These are phyloP conservation scores for Toxotes lorentzi DNA, from an alignment of 2,797 vertebrate species.

Conservation along the genomic window DNA sequence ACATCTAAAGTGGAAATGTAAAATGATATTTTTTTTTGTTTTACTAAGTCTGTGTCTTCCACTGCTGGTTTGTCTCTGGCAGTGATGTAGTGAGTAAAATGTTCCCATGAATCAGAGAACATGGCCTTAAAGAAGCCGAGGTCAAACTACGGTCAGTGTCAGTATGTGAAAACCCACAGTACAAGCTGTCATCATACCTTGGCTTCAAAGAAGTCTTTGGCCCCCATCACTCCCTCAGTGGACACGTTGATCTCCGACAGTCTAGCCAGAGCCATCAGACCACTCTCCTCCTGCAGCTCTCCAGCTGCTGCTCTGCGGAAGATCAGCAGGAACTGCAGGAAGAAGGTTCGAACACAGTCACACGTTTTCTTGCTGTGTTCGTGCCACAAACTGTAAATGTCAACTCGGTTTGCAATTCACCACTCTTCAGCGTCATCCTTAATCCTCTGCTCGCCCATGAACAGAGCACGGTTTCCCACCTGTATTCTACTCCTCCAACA, in stretches of 20 bases:
- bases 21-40: too few species aligned
- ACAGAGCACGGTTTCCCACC: background rate
- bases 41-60: too few species aligned
- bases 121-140: background rate
- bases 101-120: background rate
- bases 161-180: background rate
- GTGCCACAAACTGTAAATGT: background rate
- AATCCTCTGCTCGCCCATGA: background rate
- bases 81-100: too few species aligned
- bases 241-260: conserved; percentile 95
- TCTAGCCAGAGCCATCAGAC: conserved; percentile 92
- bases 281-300: conserved; percentile 93
- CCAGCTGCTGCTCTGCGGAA: conserved; percentile 94
- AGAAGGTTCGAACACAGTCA: background rate
- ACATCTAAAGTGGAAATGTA: background rate
- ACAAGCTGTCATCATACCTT: conserved; percentile 86
- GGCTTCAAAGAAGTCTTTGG: conserved; percentile 96
- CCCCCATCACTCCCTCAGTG: conserved; percentile 93
- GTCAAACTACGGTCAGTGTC: background rate
- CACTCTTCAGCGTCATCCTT: too few species aligned
- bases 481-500: too few species aligned
- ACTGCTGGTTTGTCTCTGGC: too few species aligned
- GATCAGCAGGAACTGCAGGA: conserved; percentile 92
- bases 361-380: background rate
- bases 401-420: background rate